A percentile compares a stretch with the other conserved stretches of the same genome.
phyloP scores from a whole-genome alignment of 2,113 vertebrate species.

The Semicossyphus pulcher region DNA sequence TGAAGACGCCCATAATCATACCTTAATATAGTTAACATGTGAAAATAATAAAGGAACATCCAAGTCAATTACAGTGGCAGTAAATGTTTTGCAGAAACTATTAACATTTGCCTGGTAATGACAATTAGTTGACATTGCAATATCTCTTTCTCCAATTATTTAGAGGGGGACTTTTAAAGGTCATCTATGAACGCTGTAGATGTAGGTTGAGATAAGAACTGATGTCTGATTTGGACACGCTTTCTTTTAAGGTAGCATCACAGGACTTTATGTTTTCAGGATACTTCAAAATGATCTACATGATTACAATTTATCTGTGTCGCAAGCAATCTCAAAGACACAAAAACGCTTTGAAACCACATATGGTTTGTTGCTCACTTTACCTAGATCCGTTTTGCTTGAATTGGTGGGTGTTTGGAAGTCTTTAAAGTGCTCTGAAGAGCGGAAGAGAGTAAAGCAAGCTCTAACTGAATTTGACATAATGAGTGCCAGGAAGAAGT shows the following conservation, averaged over 20 bases:
- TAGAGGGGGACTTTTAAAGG: neutral
- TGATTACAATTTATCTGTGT: neutral
- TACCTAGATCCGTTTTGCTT: conserved; percentile 26
- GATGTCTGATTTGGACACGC: neutral
- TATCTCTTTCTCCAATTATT: no score
- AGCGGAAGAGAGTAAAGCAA: conserved; percentile 42
- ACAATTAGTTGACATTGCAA: no score
- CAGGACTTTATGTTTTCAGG: neutral
- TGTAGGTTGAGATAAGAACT: neutral
- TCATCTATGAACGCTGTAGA: no score
- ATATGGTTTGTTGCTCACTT: conserved; percentile 27
- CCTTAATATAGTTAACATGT: neutral
- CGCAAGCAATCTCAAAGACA: conserved; percentile 12
- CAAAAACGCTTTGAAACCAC: conserved; percentile 29
- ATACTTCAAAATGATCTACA: neutral
- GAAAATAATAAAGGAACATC: neutral
- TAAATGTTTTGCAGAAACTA: neutral
- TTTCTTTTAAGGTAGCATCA: conserved; percentile 1
- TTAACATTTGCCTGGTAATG: neutral
- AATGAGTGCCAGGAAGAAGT: conserved; percentile 73
- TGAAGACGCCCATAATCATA: neutral
- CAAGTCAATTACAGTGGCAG: neutral
- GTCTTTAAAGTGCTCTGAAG: conserved; percentile 38
- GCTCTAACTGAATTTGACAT: conserved; percentile 69
- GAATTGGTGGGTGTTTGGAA: conserved; percentile 38